Evolutionary conservation across 1,140 invertebrate genomes (phyloP).

Genomic region (Phenacoccus solenopsis): DNA sequence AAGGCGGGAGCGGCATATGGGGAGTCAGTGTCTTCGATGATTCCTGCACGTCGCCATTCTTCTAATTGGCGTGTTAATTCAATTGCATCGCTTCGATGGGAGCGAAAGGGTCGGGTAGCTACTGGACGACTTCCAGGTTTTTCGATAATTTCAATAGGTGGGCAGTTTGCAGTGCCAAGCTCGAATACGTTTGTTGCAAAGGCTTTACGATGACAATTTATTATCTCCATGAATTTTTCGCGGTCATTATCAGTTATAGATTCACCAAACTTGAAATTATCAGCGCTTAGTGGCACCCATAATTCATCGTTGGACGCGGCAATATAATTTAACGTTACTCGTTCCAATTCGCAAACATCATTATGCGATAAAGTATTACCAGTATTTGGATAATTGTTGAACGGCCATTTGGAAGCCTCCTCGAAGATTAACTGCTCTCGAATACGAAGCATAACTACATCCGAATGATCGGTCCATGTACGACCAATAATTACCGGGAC

Average conservation of each 20-base stretch:
- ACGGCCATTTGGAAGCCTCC: background rate
- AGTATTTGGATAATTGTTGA: background rate
- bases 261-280: background rate
- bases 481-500: background rate
- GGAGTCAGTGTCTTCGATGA: background rate
- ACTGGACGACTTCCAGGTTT: background rate
- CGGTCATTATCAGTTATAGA: background rate
- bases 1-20: slow-evolving; percentile 7
- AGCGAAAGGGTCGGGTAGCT: background rate
- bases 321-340: background rate
- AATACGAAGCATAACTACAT: background rate
- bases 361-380: background rate
- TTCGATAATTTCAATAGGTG: background rate
- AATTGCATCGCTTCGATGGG: background rate
- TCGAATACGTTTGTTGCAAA: background rate
- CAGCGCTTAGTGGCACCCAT: background rate
- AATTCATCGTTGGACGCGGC: background rate
- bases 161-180: background rate
- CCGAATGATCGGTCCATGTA: background rate
- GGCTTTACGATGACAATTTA: background rate
- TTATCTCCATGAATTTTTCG: background rate
- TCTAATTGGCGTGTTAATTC: background rate
- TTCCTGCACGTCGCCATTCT: slow-evolving; percentile 6
- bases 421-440: background rate
- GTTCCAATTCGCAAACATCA: background rate